phyloP scores from a whole-genome alignment of 2,797 vertebrate genomes.

The Melanotaenia trifasciata region DNA sequence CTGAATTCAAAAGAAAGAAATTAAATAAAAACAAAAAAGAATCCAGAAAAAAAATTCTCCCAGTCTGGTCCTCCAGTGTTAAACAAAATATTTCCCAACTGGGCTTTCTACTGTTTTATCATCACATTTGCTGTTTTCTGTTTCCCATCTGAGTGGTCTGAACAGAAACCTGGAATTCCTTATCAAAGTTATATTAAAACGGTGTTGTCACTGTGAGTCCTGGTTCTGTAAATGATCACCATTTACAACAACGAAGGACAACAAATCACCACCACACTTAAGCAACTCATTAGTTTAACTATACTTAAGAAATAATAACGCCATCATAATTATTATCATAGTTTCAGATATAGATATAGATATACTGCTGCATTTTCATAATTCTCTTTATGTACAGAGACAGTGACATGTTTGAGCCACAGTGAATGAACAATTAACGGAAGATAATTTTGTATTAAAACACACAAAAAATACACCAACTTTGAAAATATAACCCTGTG shows the following conservation, averaged over 20 bases:
- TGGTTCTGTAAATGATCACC: no score
- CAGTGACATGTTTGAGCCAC: background rate
- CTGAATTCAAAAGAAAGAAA: no score
- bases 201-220: no score
- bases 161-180: background rate
- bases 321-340: background rate
- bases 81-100: no score
- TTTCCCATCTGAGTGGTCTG: background rate
- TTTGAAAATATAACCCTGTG: background rate
- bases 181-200: no score
- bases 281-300: background rate
- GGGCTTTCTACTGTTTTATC: no score
- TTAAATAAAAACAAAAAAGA: no score
- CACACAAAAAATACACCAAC: background rate
- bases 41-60: background rate
- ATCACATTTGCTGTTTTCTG: background rate
- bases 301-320: background rate
- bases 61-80: background rate
- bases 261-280: no score
- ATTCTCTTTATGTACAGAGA: slow-evolving; percentile 1
- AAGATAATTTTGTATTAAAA: background rate
- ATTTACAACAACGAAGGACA: no score
- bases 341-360: no score
- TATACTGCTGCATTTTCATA: no score
- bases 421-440: background rate